phyloP scores from a whole-genome alignment of 2,888 invertebrate genomes.

The Neoitamus cyanurus region DNA sequence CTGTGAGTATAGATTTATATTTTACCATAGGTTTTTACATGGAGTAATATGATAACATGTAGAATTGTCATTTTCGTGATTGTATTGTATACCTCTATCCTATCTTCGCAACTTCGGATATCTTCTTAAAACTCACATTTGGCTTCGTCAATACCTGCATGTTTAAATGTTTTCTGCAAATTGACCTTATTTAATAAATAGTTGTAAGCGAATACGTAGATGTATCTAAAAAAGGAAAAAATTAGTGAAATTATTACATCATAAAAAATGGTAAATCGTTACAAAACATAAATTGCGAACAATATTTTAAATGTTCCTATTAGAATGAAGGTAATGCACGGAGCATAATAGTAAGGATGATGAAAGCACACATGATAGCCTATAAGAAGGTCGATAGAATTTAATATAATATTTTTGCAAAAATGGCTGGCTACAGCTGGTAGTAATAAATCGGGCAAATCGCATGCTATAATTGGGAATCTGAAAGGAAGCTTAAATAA shows the following conservation, averaged over 20 bases:
- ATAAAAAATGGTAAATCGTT: background rate
- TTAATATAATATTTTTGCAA: conserved; percentile 58
- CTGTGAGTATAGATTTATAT: conserved; percentile 63
- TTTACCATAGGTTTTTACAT: no score
- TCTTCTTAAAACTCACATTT: background rate
- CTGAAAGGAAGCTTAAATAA: conserved; percentile 52
- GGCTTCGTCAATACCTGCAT: background rate
- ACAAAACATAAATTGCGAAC: conserved; percentile 3
- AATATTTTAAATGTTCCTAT: background rate
- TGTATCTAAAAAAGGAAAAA: conserved; percentile 55
- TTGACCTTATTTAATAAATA: conserved; percentile 12
- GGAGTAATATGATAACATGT: no score
- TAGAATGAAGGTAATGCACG: background rate
- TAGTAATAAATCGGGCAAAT: conserved; percentile 59
- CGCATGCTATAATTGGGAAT: conserved; percentile 61
- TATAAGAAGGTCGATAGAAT: conserved; percentile 57
- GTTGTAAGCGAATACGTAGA: conserved; percentile 58
- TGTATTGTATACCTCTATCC: background rate
- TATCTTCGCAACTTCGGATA: background rate
- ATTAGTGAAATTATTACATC: background rate
- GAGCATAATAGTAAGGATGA: conserved; percentile 52
- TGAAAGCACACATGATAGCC: conserved; percentile 58
- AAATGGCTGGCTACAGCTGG: conserved; percentile 60
- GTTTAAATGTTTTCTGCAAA: background rate
- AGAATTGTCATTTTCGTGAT: no score